Evolutionary conservation across 2,888 invertebrate species (phyloP).

Genomic region (Oxyteleia sp.): DNA sequence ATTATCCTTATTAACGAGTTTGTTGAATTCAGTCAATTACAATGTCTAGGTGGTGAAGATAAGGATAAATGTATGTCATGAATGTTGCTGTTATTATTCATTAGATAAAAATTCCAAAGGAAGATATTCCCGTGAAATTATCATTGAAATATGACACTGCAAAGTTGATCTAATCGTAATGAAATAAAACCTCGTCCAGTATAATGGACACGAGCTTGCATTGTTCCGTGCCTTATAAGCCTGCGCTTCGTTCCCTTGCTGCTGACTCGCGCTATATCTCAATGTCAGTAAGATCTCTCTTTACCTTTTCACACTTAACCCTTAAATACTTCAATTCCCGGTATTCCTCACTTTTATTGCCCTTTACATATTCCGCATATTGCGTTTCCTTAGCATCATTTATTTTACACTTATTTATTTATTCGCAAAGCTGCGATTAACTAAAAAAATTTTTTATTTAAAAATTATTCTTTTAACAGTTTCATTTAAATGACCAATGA

Average conservation of each 20-base stretch:
- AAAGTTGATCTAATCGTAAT: constrained; percentile 71
- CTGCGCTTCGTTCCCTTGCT: constrained; percentile 61
- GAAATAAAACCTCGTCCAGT: constrained; percentile 73
- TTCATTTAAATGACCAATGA: not conserved
- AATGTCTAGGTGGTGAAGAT: constrained; percentile 27
- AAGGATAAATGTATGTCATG: constrained; percentile 39
- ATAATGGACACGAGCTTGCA: constrained; percentile 73
- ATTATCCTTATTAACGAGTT: constrained; percentile 29
- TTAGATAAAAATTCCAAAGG: constrained; percentile 52
- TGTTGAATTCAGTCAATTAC: constrained; percentile 37
- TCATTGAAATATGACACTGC: constrained; percentile 72
- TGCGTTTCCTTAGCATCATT: constrained; percentile 45
- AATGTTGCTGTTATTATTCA: constrained; percentile 49
- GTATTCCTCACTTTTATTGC: constrained; percentile 56
- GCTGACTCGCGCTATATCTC: constrained; percentile 70
- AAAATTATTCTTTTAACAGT: too few species aligned
- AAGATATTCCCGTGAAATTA: constrained; percentile 64
- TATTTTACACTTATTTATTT: constrained; percentile 35
- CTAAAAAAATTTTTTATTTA: too few species aligned
- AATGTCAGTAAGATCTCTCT: constrained; percentile 67
- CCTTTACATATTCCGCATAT: constrained; percentile 59
- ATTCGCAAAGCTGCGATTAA: too few species aligned
- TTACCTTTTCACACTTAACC: constrained; percentile 71
- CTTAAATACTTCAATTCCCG: constrained; percentile 69
- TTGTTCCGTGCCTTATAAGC: constrained; percentile 74